Conservation (phyloP, 1,140 invertebrate genomes). For the Lucilia sericata region DNA sequence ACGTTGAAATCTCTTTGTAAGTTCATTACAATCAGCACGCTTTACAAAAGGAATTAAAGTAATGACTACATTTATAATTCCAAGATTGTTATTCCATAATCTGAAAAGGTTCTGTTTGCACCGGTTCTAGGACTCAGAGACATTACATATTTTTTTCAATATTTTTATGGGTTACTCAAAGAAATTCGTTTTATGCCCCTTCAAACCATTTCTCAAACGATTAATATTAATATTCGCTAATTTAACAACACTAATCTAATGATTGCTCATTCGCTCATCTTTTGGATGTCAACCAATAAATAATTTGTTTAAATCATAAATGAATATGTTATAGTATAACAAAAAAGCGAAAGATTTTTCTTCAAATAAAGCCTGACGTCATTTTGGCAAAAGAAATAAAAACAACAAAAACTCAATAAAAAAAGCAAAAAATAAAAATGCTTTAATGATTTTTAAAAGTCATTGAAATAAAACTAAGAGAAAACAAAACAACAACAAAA, state of each 20-base stretch:
- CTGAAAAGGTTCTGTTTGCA: too few species aligned
- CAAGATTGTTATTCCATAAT: too few species aligned
- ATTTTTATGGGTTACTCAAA: too few species aligned
- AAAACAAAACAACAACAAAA: background rate
- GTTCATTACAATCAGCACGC: too few species aligned
- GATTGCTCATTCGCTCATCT: background rate
- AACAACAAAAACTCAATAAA: background rate
- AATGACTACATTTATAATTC: too few species aligned
- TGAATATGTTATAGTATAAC: background rate
- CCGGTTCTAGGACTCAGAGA: too few species aligned
- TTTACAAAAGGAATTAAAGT: too few species aligned
- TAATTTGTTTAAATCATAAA: background rate
- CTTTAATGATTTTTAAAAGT: background rate
- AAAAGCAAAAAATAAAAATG: too few species aligned
- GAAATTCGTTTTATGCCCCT: too few species aligned
- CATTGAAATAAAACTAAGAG: background rate
- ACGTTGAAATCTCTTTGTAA: too few species aligned
- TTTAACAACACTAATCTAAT: background rate
- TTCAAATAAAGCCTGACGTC: background rate
- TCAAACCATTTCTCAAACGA: too few species aligned
- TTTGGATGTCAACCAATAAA: constrained; percentile 5
- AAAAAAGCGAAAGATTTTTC: background rate
- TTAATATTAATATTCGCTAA: background rate
- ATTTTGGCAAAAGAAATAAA: background rate
- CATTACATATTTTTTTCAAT: too few species aligned